Base-by-base conservation (phyloP, 2,113 vertebrate genomes). In the Ploceus nigricollis region DNA sequence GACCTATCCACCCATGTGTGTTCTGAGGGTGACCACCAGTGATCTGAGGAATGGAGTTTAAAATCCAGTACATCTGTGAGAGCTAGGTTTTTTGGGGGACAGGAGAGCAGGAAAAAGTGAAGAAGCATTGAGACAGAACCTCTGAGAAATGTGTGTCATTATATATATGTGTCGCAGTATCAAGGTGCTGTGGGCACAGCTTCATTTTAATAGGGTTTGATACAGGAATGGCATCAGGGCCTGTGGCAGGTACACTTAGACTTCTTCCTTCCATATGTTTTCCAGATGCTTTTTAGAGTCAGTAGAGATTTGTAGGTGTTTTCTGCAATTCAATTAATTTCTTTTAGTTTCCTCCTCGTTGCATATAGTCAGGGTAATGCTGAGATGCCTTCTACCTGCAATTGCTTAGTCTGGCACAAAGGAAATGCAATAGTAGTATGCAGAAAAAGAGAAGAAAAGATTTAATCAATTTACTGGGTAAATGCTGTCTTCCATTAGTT, bases 151-250 rank as follows among this genome's bases (percentile, higher is more conserved):
- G 15, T 33, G 9, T 19, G 13, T 33, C 11, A 3, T 28, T 27
- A 60, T 17, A 12, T 31, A 42, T 6, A 30, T 0, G 0, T 5
- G 15, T 51, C 18, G 51, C 2, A 0, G 13, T 8, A 72, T 42
- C 25, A 14, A 57, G n/a, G 45, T 60, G 58, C 54, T 88, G 63
- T 65, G 71, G 30, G 9, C 2, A 0, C 0, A 0, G 51, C 61
- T 85, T 79, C 24, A 27, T 61, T 87, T 86, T 10, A 45, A 24
- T 3, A 48, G 68, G 42, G 45, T 64, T 72, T 94, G 50, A 69
- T 53, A 21, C 15, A 89, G 33, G 53, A 86, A 60, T 61, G 42
- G 31, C 39, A 63, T 24, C 8, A 1, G 37, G 30, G 13, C 33
- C 92, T 68, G 28, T 37, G 50, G 28, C 39, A 65, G 12, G 22